phyloP scores from a whole-genome alignment of 2,888 invertebrate genomes.

The Sympetrum striolatum region DNA sequence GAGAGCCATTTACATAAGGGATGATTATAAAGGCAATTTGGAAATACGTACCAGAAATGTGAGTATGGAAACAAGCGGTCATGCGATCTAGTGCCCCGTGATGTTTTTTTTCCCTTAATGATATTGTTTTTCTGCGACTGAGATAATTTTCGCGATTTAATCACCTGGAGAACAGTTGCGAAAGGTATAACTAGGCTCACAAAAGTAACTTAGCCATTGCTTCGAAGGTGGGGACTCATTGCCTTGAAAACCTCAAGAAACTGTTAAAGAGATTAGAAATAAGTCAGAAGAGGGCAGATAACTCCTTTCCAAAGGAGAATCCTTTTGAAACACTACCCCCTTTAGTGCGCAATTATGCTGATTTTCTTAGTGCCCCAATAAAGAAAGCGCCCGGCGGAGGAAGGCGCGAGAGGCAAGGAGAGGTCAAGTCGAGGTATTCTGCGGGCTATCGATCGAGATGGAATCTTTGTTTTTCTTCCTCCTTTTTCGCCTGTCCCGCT shows the following conservation, averaged over 20 bases:
- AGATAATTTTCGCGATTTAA: not conserved
- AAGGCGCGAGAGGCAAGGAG: not conserved
- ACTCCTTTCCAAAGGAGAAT: not conserved
- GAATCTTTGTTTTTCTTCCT: not conserved
- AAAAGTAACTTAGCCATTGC: no score
- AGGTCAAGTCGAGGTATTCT: not conserved
- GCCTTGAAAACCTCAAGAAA: not conserved
- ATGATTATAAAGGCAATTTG: no score
- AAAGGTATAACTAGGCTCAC: not conserved
- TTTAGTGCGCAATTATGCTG: not conserved
- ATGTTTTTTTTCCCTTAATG: no score
- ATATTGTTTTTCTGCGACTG: no score
- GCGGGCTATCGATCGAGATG: not conserved
- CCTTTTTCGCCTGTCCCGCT: not conserved
- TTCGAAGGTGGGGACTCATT: no score
- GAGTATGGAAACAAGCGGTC: no score
- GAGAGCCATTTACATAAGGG: no score
- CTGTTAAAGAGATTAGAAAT: not conserved
- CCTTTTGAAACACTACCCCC: not conserved
- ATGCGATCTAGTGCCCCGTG: no score
- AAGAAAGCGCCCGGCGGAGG: not conserved
- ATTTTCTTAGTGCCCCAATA: not conserved
- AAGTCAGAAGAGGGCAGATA: not conserved
- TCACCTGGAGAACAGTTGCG: not conserved
- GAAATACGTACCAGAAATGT: no score